Percentiles rank a stretch among this genome's conserved stretches.
Conservation (phyloP, 2,113 vertebrate species). For the Boleophthalmus pectinirostris region DNA sequence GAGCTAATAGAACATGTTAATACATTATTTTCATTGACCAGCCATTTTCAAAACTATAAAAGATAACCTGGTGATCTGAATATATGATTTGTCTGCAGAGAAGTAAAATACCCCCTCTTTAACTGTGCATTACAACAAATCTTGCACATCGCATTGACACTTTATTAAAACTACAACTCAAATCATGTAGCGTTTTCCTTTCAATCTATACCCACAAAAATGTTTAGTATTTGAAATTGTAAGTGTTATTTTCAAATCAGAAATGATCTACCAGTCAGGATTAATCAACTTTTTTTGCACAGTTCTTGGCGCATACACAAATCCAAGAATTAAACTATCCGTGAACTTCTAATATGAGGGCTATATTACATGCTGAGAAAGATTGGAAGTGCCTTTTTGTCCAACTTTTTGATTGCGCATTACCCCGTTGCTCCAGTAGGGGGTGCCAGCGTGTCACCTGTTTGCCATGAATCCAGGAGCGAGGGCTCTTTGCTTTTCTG, state of each 20-base stretch:
- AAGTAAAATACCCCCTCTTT: too few species aligned
- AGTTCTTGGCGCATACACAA: slow-evolving; percentile 56
- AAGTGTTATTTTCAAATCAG: background rate
- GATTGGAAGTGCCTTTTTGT: slow-evolving; percentile 69
- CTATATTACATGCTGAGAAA: slow-evolving; percentile 27
- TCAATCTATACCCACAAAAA: background rate
- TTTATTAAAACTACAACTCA: background rate
- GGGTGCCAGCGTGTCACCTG: slow-evolving; percentile 42
- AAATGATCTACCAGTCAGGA: background rate
- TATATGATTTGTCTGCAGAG: too few species aligned
- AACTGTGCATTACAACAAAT: background rate
- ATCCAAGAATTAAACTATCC: slow-evolving; percentile 49
- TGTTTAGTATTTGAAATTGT: background rate
- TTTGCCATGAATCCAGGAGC: slow-evolving; percentile 39
- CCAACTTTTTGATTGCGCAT: slow-evolving; percentile 31
- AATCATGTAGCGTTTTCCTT: background rate
- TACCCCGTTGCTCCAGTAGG: slow-evolving; percentile 31
- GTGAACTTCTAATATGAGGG: slow-evolving; percentile 48
- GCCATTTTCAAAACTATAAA: too few species aligned
- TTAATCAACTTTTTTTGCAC: slow-evolving; percentile 61
- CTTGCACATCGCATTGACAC: background rate
- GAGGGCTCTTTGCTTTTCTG: background rate
- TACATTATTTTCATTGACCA: too few species aligned
- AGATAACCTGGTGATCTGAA: too few species aligned
- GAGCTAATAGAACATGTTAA: too few species aligned